phyloP scores from a whole-genome alignment of 2,113 vertebrate species.

The Morone saxatilis region DNA sequence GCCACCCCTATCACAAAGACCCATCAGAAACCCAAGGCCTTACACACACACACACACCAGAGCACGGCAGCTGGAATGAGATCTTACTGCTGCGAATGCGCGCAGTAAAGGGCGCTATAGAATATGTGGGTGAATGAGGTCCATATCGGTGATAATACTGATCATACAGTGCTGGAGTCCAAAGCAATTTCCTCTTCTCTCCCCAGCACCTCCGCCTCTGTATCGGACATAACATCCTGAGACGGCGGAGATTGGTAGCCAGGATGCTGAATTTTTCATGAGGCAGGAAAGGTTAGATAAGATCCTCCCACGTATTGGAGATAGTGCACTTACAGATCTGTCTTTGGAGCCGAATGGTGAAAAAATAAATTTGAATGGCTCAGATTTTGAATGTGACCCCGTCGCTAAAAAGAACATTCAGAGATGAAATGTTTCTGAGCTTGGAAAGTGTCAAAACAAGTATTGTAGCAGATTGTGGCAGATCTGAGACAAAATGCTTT shows the following conservation, averaged over 20 bases:
- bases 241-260: slow-evolving; percentile 82
- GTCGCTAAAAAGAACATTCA: slow-evolving; percentile 15
- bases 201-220: slow-evolving; percentile 60
- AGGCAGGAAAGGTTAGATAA: slow-evolving; percentile 85
- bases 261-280: slow-evolving; percentile 85
- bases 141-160: slow-evolving; percentile 55
- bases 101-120: slow-evolving; percentile 34
- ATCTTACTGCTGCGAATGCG: slow-evolving; percentile 34
- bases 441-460: background rate
- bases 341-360: slow-evolving; percentile 53
- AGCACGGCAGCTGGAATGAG: slow-evolving; percentile 28
- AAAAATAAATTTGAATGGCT: slow-evolving; percentile 60
- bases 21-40: slow-evolving; percentile 47
- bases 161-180: slow-evolving; percentile 73
- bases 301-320: slow-evolving; percentile 77
- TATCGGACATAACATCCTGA: slow-evolving; percentile 81
- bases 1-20: slow-evolving; percentile 64
- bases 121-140: slow-evolving; percentile 62
- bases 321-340: slow-evolving; percentile 69
- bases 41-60: slow-evolving; percentile 28
- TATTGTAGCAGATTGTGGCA: background rate
- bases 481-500: background rate
- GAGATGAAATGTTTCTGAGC: slow-evolving; percentile 21
- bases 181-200: slow-evolving; percentile 78
- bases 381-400: slow-evolving; percentile 53